Evolutionary conservation across 2,888 invertebrate genomes (phyloP).

Genomic region (Aphodius granarius): DNA sequence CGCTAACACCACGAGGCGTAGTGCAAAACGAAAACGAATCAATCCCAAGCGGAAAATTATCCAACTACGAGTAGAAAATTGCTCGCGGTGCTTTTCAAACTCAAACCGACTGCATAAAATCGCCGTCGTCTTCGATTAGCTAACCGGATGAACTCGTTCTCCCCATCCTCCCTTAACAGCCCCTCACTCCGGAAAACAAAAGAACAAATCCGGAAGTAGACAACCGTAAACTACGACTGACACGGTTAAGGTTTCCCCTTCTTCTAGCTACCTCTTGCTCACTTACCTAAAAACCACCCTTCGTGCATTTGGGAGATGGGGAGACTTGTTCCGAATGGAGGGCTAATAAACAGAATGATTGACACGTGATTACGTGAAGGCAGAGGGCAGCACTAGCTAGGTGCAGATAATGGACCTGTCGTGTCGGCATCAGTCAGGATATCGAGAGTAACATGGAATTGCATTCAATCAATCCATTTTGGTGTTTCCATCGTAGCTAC

Average conservation of each 20-base stretch:
- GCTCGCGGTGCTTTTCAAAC: neutral
- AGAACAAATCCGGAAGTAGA: neutral
- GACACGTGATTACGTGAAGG: slow-evolving; percentile 42
- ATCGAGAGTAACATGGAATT: slow-evolving; percentile 43
- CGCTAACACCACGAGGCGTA: neutral
- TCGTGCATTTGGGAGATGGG: neutral
- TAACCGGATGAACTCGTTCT: neutral
- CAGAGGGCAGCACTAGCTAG: slow-evolving; percentile 37
- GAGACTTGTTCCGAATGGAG: neutral
- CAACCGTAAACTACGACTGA: neutral
- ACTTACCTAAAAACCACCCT: neutral
- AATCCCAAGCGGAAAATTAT: neutral
- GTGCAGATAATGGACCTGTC: slow-evolving; percentile 46
- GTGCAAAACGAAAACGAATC: neutral
- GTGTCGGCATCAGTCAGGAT: slow-evolving; percentile 46
- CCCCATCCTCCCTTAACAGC: neutral
- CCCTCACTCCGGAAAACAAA: neutral
- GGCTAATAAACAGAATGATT: slow-evolving; percentile 43
- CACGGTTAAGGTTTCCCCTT: neutral
- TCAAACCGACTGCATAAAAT: neutral
- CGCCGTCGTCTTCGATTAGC: neutral
- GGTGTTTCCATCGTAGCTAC: neutral
- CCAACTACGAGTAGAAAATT: neutral
- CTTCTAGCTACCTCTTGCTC: neutral
- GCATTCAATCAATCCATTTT: slow-evolving; percentile 40